Conservation (phyloP, 2,888 invertebrate species). For the Drosophila incognita region DNA sequence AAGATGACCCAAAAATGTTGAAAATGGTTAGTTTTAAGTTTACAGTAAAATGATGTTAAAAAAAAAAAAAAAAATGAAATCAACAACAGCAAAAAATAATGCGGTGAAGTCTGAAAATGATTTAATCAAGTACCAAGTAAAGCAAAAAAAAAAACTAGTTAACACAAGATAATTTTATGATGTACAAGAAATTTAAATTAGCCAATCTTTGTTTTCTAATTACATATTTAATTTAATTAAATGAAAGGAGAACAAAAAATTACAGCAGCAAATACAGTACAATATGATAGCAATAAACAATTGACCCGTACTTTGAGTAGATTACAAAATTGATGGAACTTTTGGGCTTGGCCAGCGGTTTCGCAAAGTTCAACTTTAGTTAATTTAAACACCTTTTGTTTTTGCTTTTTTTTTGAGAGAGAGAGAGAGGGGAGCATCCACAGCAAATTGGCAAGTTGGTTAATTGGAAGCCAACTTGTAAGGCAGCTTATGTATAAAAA, state of each 20-base stretch:
- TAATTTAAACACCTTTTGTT: constrained; percentile 8
- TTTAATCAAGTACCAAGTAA: constrained; percentile 81
- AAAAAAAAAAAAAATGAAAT: background rate
- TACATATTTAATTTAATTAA: constrained; percentile 85
- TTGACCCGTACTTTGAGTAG: constrained; percentile 40
- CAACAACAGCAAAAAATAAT: constrained; percentile 56
- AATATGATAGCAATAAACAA: constrained; percentile 45
- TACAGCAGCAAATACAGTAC: constrained; percentile 59
- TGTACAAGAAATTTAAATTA: constrained; percentile 64
- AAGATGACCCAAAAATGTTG: constrained; percentile 69
- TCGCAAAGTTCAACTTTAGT: constrained; percentile 6
- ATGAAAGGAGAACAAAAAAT: constrained; percentile 71
- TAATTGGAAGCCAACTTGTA: constrained; percentile 11
- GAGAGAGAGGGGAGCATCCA: background rate
- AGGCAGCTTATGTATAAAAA: constrained; percentile 23
- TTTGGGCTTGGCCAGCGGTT: constrained; percentile 2
- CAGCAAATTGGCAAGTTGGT: background rate
- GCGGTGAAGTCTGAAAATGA: constrained; percentile 84
- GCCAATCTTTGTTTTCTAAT: constrained; percentile 64
- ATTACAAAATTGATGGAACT: constrained; percentile 19
- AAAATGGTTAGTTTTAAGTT: constrained; percentile 68
- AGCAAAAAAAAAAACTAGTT: constrained; percentile 45
- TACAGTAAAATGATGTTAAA: constrained; percentile 57
- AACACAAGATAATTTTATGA: constrained; percentile 64
- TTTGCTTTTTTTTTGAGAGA: background rate